Percentiles rank a stretch among this genome's conserved stretches.
phyloP scores from a whole-genome alignment of 2,888 invertebrate genomes.

The Sinelater perroti region DNA sequence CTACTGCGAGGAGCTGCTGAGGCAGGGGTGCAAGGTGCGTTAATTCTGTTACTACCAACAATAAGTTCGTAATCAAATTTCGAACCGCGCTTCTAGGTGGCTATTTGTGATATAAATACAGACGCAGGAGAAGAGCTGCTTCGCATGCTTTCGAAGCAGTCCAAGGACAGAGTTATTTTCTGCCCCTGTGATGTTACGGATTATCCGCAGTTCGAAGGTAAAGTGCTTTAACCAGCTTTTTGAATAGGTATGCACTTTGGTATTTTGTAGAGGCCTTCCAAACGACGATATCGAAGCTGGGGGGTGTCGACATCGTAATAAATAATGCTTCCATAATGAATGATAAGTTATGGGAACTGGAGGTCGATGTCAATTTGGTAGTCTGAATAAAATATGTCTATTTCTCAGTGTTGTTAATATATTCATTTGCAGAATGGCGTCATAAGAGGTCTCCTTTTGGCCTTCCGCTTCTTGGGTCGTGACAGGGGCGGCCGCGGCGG shows the following conservation, averaged over 20 bases:
- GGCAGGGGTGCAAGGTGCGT: constrained; percentile 79
- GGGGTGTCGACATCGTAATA: constrained; percentile 77
- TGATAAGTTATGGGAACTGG: constrained; percentile 56
- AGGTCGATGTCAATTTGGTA: constrained; percentile 73
- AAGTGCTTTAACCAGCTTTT: constrained; percentile 37
- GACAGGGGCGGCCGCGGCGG: constrained; percentile 81
- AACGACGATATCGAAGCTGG: constrained; percentile 75
- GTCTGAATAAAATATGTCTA: constrained; percentile 1
- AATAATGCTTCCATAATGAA: constrained; percentile 58
- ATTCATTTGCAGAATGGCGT: constrained; percentile 72
- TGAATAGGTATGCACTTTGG: not conserved
- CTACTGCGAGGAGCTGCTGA: constrained; percentile 76
- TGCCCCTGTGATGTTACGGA: constrained; percentile 82
- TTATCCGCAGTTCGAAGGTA: constrained; percentile 80
- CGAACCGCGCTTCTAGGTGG: constrained; percentile 64
- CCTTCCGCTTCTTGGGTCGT: constrained; percentile 77
- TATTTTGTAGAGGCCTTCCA: constrained; percentile 73
- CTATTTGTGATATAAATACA: constrained; percentile 77
- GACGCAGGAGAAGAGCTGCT: constrained; percentile 75
- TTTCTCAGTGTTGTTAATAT: not conserved
- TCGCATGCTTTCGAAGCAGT: constrained; percentile 72
- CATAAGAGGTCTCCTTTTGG: constrained; percentile 77
- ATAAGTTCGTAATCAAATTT: not conserved
- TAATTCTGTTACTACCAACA: no score
- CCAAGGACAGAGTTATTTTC: constrained; percentile 74